Evolutionary conservation across 2,113 vertebrate genomes (phyloP), one percentile per base, ranked within the genome.

Genomic region (Corythaeola cristata): DNA sequence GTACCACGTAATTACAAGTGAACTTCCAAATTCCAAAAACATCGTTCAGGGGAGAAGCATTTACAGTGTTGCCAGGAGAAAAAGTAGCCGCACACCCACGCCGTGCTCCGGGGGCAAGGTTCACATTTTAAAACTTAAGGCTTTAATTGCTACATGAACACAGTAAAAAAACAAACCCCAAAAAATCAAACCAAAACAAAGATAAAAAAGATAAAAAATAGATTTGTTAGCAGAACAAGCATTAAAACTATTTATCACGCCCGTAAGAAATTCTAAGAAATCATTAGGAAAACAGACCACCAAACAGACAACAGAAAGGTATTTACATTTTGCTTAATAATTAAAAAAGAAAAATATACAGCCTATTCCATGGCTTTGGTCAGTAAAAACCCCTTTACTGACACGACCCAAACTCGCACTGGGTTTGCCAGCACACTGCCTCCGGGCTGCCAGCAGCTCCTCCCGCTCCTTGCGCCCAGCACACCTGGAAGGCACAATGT

Each of bases 271-370:
- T 94, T 96, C 89, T 90, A 79, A 95, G 94, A 96, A 97, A 97
- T 81, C 94, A 96, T 96, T 97, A 98, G 97, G 97, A 98, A 98
- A 98, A 98, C 95, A 97, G 96, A 97, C 80, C 89, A 85, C 95
- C 87, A 92, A 96, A 92, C 52, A 53, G 92, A 83, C 76, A 96
- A 98, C 97, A 69, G 88, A 97, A 97, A 96, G 33, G 11, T 97
- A 94, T 96, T 96, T 97, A 98, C 95, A 97, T 91, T 97, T 96
- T 94, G 94, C 91, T 97, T 86, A 97, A 94, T 79, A 92, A 72
- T 92, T 97, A 93, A 95, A 97, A 97, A 95, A 96, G 96, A 97
- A 97, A 95, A 94, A 95, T 79, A 87, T 76, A 96, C 49, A 95
- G 47, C 96, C 80, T 96, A 62, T 96, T 93, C 93, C 93, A 97